Base-by-base conservation (phyloP, 2,888 invertebrate species). In the Cerastoderma edule region DNA sequence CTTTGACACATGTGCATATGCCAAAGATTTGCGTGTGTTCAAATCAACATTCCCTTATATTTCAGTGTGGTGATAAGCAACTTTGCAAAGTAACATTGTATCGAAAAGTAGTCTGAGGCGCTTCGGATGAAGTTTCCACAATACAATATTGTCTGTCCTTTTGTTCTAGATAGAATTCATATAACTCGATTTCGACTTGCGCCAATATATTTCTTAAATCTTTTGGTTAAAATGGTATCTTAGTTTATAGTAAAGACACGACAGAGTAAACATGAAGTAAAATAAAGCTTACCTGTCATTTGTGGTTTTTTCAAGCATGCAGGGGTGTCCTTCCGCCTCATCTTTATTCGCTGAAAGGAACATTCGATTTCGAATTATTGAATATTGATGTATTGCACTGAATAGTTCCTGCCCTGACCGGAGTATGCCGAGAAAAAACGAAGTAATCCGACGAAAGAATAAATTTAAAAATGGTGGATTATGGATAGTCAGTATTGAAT, bases 301-400 rank as follows among this genome's bases (percentile, higher is more conserved):
- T 22, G 22, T 10, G 60, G 39, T 39, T 24, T 60, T 2, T 24
- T 44, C 3, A 39, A 39, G 27, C 13, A 13, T 3, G 50, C 16
- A 1, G 60, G 60, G 2, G 60, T 60, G 39, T 60, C 60, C 27
- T 60, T 60, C 3, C 60, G 39, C 24, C 60, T 60, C 8, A 33
- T n/a, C 24, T 60, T 60, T 24, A 39, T 39, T 60, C 60, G 10
- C 60, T 60, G 60, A 3, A 56, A 56, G n/a, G 32, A 32, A 4
- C 19, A 22, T 16, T 16, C 8, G 39, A 8, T 39, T 39, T 39
- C 39, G 10, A 8, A 8, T 39, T 10, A 39, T 8, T 10, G 16
- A 39, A 39, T 39, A 16, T 39, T 16, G 39, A 10, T 8, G 16
- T 16, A 39, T 39, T 10, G 39, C 39, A 8, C 16, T 39, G 10